phyloP scores from a whole-genome alignment of 2,888 invertebrate genomes.

The Caenorhabditis virilis region DNA sequence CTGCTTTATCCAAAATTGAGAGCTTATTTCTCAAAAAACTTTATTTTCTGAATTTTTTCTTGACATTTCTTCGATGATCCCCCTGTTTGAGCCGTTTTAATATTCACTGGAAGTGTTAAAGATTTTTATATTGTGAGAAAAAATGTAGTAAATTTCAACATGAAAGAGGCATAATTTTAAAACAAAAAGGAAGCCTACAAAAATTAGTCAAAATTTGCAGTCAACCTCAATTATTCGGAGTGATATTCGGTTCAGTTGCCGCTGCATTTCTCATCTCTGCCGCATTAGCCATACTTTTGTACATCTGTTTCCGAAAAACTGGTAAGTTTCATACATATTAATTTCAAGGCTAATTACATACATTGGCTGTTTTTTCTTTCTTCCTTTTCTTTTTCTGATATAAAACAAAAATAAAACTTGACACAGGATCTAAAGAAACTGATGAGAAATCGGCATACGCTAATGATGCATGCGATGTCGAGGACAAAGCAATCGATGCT shows the following conservation, averaged over 20 bases:
- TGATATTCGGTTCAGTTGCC: constrained; percentile 63
- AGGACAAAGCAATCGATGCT: constrained; percentile 44
- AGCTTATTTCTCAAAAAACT: too few species aligned
- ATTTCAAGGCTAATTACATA: not conserved
- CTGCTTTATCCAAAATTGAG: too few species aligned
- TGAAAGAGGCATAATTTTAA: not conserved
- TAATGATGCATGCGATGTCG: constrained; percentile 46
- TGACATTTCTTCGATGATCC: constrained; percentile 4
- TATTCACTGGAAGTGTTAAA: not conserved
- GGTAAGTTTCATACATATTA: constrained; percentile 9
- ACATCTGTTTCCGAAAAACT: constrained; percentile 40
- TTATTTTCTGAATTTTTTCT: not conserved
- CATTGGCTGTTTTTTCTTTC: not conserved
- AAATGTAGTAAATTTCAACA: too few species aligned
- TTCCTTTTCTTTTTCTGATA: too few species aligned
- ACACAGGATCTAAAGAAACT: constrained; percentile 15
- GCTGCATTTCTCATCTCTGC: constrained; percentile 60
- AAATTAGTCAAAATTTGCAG: constrained; percentile 45
- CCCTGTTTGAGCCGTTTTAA: not conserved
- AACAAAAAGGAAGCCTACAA: constrained; percentile 4
- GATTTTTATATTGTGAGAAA: too few species aligned
- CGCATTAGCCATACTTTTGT: constrained; percentile 50
- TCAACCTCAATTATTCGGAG: constrained; percentile 53
- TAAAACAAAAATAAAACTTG: too few species aligned
- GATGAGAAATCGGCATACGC: constrained; percentile 47